Evolutionary conservation across 2,888 invertebrate genomes (phyloP).

Genomic region (Branchipolynoe longqiensis): DNA sequence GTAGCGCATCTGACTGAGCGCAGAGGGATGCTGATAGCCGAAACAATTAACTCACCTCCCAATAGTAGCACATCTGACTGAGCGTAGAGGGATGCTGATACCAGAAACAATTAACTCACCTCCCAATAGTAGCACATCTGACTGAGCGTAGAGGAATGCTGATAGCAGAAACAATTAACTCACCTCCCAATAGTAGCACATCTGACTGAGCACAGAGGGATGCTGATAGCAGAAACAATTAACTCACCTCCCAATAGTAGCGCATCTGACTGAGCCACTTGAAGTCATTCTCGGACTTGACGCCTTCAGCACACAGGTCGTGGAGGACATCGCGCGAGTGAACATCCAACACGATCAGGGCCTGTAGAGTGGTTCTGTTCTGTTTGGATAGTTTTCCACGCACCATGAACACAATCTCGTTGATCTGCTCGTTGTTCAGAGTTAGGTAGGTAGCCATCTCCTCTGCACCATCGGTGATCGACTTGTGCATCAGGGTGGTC

Average conservation of each 20-base stretch:
- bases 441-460: slow-evolving; percentile 86
- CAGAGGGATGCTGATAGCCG: too few relatives aligned
- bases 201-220: too few relatives aligned
- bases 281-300: slow-evolving; percentile 82
- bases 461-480: slow-evolving; percentile 75
- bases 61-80: too few relatives aligned
- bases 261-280: slow-evolving; percentile 82
- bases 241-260: slow-evolving; percentile 83
- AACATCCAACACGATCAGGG: slow-evolving; percentile 88
- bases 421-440: slow-evolving; percentile 75
- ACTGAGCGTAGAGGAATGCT: too few relatives aligned
- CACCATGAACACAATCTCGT: slow-evolving; percentile 88
- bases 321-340: slow-evolving; percentile 82
- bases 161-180: neutral
- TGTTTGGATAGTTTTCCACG: slow-evolving; percentile 83
- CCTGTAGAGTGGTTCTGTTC: slow-evolving; percentile 82
- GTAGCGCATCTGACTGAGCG: too few relatives aligned
- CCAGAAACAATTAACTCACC: too few relatives aligned
- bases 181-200: neutral
- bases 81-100: too few relatives aligned
- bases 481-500: slow-evolving; percentile 80
- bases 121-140: too few relatives aligned
- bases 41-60: too few relatives aligned
- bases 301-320: slow-evolving; percentile 74
- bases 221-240: neutral